Conservation (phyloP, 2,888 invertebrate genomes). For the Cataglyphis altisquamis region DNA sequence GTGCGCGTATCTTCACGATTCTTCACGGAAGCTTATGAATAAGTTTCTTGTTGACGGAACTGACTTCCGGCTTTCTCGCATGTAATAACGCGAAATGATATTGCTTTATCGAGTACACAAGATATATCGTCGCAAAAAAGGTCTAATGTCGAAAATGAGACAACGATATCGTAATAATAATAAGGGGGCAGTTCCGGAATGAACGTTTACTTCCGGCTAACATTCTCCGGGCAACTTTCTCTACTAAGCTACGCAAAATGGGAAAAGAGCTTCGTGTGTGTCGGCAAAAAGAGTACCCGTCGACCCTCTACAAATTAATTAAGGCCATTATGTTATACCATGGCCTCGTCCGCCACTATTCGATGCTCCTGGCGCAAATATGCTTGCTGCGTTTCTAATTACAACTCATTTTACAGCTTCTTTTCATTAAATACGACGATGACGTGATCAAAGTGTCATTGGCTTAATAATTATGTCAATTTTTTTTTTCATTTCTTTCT, state of each 20-base stretch:
- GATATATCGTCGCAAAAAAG: background rate
- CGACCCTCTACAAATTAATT: slow-evolving; percentile 49
- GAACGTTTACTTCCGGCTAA: slow-evolving; percentile 18
- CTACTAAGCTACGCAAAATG: slow-evolving; percentile 23
- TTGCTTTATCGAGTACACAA: background rate
- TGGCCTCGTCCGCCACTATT: slow-evolving; percentile 23
- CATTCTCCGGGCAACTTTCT: slow-evolving; percentile 8
- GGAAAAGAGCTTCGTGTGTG: slow-evolving; percentile 24
- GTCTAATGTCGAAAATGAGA: slow-evolving; percentile 26
- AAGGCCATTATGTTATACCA: slow-evolving; percentile 46
- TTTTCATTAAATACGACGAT: background rate
- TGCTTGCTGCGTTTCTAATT: slow-evolving; percentile 39
- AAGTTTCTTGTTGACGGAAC: slow-evolving; percentile 58
- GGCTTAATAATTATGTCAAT: slow-evolving; percentile 6
- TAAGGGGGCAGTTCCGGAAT: slow-evolving; percentile 3
- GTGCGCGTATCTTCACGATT: slow-evolving; percentile 59
- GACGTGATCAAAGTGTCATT: slow-evolving; percentile 13
- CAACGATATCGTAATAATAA: slow-evolving; percentile 21
- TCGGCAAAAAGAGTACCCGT: slow-evolving; percentile 29
- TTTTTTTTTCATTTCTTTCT: background rate
- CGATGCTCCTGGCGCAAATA: slow-evolving; percentile 15
- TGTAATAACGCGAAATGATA: slow-evolving; percentile 24
- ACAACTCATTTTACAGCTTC: slow-evolving; percentile 18
- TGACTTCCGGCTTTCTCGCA: background rate
- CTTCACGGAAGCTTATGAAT: slow-evolving; percentile 69